These are phyloP conservation scores for Caenorhabditis brenneri DNA, from an alignment of 1,140 invertebrate species.

Conservation along the genomic window DNA sequence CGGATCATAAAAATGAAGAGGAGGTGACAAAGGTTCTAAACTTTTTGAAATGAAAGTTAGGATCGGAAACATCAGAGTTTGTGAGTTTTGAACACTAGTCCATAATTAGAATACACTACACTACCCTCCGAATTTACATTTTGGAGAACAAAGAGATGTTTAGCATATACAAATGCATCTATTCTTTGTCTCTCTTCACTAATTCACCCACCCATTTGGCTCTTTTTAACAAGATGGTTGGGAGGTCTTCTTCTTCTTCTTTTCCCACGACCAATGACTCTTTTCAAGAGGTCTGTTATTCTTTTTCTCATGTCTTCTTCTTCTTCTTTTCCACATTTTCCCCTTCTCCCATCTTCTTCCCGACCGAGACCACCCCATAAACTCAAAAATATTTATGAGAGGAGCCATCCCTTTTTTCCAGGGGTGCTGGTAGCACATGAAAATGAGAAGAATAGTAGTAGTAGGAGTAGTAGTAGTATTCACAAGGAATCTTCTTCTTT, in stretches of 20 bases:
- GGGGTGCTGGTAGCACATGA: neutral
- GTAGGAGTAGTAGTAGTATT: neutral
- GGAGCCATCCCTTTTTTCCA: neutral
- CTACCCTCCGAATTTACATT: no score
- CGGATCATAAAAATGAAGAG: no score
- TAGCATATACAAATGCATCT: neutral
- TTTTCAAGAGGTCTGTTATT: neutral
- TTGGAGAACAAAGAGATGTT: neutral
- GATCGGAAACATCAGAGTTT: no score
- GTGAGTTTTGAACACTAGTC: no score
- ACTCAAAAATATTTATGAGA: constrained; percentile 40
- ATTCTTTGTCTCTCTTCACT: neutral
- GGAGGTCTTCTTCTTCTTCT: neutral
- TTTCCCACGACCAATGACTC: constrained; percentile 7
- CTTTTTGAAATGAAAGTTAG: no score
- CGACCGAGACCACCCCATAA: neutral
- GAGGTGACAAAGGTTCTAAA: no score
- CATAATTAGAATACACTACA: no score
- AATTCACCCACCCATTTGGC: no score
- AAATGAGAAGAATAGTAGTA: constrained; percentile 31
- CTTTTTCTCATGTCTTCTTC: constrained; percentile 10
- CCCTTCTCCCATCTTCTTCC: neutral
- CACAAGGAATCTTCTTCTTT: neutral
- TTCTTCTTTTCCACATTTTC: neutral
- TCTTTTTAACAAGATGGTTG: constrained; percentile 1